phyloP scores from a whole-genome alignment of 2,888 invertebrate species.

The Hydropsyche betteni region DNA sequence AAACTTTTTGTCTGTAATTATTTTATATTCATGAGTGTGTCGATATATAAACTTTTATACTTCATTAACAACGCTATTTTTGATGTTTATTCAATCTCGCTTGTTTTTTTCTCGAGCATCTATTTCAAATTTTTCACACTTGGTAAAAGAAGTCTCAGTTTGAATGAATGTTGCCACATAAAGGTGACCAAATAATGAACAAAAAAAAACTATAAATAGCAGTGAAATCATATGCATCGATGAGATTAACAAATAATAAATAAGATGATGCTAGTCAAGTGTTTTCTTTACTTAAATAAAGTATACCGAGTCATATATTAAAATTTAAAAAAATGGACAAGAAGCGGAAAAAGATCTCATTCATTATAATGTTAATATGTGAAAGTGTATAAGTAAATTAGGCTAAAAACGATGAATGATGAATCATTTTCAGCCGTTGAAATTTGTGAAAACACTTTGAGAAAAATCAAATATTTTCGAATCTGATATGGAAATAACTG shows the following conservation, averaged over 20 bases:
- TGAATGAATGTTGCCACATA: constrained; percentile 28
- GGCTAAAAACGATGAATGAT: not conserved
- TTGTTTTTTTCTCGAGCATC: too few species aligned
- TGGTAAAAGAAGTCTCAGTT: not conserved
- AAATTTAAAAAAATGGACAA: constrained; percentile 19
- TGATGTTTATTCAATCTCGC: too few species aligned
- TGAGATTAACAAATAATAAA: constrained; percentile 31
- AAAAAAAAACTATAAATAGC: not conserved
- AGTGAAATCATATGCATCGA: constrained; percentile 43
- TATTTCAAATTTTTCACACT: too few species aligned
- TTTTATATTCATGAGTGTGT: constrained; percentile 17
- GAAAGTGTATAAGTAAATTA: constrained; percentile 6
- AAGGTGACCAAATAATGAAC: constrained; percentile 26
- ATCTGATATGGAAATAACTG: not conserved
- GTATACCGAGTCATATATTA: constrained; percentile 28
- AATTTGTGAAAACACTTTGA: constrained; percentile 8
- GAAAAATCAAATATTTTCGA: constrained; percentile 3
- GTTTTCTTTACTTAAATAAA: constrained; percentile 18
- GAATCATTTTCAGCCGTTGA: constrained; percentile 12
- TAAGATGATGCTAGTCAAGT: constrained; percentile 50
- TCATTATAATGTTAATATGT: constrained; percentile 26
- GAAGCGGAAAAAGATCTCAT: constrained; percentile 22
- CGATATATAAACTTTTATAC: not conserved
- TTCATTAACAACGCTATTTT: not conserved
- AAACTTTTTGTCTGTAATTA: not conserved